A percentile compares a stretch with the other conserved stretches of the same genome.
Conservation (phyloP, 2,888 invertebrate genomes). For the Leptinotarsa juncta region DNA sequence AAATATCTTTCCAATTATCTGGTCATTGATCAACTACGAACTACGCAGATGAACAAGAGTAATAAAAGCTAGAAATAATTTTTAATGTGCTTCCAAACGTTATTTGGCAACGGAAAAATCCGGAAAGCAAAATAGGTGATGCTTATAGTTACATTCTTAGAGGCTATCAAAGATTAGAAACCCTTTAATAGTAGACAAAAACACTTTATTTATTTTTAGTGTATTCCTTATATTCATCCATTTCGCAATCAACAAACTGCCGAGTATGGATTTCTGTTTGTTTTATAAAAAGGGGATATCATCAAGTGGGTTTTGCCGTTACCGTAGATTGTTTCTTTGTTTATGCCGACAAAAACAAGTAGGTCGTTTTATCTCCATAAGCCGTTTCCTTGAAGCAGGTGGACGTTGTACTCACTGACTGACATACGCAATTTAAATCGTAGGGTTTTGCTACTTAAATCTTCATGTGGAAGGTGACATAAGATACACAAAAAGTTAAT, state of each 20-base stretch:
- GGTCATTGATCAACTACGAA: conserved; percentile 19
- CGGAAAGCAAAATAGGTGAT: background rate
- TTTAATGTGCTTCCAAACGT: conserved; percentile 8
- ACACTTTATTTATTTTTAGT: no score
- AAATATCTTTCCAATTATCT: conserved; percentile 8
- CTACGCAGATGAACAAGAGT: conserved; percentile 13
- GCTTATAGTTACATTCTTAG: background rate
- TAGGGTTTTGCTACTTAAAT: conserved; percentile 35
- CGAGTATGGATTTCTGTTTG: conserved; percentile 6
- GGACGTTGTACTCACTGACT: conserved; percentile 15
- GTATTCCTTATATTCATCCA: no score
- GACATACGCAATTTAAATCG: conserved; percentile 31
- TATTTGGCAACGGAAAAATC: conserved; percentile 11
- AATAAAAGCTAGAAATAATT: conserved; percentile 20
- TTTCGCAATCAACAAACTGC: conserved; percentile 6
- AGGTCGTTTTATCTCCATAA: conserved; percentile 22
- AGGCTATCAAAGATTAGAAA: no score
- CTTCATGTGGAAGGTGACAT: conserved; percentile 33
- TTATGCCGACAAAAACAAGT: conserved; percentile 14
- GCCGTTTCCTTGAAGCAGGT: conserved; percentile 25
- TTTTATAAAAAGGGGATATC: background rate
- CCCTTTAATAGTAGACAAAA: no score
- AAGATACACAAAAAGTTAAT: conserved; percentile 1
- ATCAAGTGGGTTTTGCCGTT: conserved; percentile 5
- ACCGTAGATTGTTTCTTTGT: conserved; percentile 17